Evolutionary conservation across 2,888 invertebrate species (phyloP).

Genomic region (Alviniconcha strummeri): DNA sequence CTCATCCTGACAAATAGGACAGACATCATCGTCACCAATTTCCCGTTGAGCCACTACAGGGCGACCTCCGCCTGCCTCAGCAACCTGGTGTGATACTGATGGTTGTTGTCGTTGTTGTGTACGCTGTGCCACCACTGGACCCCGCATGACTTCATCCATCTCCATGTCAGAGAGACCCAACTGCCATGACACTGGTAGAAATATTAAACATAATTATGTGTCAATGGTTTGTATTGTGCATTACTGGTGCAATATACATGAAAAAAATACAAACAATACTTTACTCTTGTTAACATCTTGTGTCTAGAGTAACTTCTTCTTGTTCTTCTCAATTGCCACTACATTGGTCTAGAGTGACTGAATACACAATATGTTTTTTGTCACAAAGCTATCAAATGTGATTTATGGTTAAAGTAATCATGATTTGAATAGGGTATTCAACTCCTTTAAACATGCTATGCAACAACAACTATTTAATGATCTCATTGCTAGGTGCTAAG

Average conservation of each 20-base stretch:
- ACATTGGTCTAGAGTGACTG: no score
- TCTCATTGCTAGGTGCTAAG: no score
- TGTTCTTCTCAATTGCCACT: no score
- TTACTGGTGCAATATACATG: no score
- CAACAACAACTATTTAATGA: no score
- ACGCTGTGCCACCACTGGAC: constrained; percentile 49
- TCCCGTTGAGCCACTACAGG: constrained; percentile 64
- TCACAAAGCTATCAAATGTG: no score
- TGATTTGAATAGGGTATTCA: no score
- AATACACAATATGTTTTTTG: no score
- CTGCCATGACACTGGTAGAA: constrained; percentile 71
- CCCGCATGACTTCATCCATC: constrained; percentile 68
- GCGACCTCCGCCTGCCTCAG: constrained; percentile 53
- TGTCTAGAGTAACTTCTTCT: no score
- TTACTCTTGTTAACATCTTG: background rate
- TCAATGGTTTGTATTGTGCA: no score
- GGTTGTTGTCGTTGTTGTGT: constrained; percentile 39
- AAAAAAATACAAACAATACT: background rate
- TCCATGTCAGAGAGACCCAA: constrained; percentile 72
- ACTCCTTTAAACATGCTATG: no score
- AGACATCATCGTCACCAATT: constrained; percentile 71
- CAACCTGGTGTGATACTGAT: constrained; percentile 42
- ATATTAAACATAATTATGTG: background rate
- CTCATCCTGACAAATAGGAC: constrained; percentile 74
- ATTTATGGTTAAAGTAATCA: no score